Conservation (phyloP, 2,113 vertebrate species). For the Tragelaphus strepsiceros region DNA sequence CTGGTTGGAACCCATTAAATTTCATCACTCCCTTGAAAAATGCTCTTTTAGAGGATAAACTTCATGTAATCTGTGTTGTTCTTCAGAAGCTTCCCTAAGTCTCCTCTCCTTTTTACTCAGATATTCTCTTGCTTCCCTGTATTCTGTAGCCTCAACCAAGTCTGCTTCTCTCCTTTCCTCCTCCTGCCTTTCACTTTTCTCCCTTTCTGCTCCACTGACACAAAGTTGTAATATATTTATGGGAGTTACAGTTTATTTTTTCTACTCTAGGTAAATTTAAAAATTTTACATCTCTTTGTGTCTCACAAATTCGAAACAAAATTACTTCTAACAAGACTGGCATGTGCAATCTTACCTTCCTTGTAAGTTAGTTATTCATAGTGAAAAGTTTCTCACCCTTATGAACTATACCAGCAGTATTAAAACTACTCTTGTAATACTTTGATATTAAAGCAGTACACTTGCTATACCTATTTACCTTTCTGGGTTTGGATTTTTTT, state of each 20-base stretch:
- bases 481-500: not conserved
- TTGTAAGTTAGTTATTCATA: not conserved
- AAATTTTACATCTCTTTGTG: not conserved
- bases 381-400: not conserved
- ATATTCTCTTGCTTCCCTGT: not conserved
- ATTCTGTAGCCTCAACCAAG: not conserved
- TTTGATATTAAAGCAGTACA: slow-evolving; percentile 8
- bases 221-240: not conserved
- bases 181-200: not conserved
- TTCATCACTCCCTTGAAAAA: not conserved
- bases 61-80: not conserved
- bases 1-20: not conserved
- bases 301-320: slow-evolving; percentile 1
- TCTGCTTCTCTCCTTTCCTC: not conserved
- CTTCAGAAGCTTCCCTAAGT: not conserved
- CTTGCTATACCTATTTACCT: not conserved
- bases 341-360: not conserved
- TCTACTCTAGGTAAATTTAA: not conserved
- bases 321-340: not conserved
- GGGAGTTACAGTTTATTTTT: not conserved
- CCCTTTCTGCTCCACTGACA: not conserved
- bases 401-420: not conserved
- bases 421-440: not conserved
- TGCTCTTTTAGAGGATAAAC: not conserved
- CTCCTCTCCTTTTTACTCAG: not conserved